A percentile compares a stretch with the other conserved stretches of the same genome.
These are phyloP conservation scores for Parauchenoglanis ngamensis DNA, from an alignment of 2,797 vertebrate genomes.

Conservation along the genomic window DNA sequence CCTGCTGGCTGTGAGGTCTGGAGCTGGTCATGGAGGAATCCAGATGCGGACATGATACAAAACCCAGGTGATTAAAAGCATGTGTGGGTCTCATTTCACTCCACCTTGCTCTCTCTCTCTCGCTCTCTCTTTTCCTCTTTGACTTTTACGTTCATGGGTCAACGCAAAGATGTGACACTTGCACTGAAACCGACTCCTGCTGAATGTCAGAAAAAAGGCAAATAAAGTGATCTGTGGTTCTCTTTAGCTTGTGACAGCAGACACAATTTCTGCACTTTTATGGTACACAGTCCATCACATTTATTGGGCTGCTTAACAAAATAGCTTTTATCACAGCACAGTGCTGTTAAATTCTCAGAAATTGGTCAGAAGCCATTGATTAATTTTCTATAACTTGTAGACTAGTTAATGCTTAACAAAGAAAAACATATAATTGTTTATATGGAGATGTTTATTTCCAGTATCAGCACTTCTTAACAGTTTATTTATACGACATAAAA, in stretches of 20 bases:
- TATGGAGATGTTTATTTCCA: not conserved
- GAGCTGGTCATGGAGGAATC: slow-evolving; percentile 25
- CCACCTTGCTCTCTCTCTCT: slow-evolving; percentile 2
- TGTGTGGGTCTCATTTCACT: slow-evolving; percentile 43
- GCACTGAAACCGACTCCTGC: not conserved
- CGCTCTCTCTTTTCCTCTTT: not conserved
- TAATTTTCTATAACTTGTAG: not conserved
- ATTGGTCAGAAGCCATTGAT: no score
- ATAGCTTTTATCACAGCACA: not conserved
- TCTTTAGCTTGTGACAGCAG: not conserved
- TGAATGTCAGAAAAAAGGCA: not conserved
- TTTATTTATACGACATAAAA: not conserved
- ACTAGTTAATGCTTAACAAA: not conserved
- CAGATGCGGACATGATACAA: slow-evolving; percentile 24
- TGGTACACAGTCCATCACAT: slow-evolving; percentile 68
- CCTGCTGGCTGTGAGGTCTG: slow-evolving; percentile 7
- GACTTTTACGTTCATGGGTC: not conserved
- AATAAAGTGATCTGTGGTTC: not conserved
- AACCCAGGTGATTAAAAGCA: slow-evolving; percentile 43
- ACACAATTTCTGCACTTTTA: not conserved
- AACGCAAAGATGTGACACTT: slow-evolving; percentile 8
- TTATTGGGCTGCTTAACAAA: not conserved
- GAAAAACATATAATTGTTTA: not conserved
- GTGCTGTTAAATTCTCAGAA: no score
- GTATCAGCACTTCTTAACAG: not conserved